Conservation (phyloP, 2,797 vertebrate species). For the Pteronotus mesoamericanus region DNA sequence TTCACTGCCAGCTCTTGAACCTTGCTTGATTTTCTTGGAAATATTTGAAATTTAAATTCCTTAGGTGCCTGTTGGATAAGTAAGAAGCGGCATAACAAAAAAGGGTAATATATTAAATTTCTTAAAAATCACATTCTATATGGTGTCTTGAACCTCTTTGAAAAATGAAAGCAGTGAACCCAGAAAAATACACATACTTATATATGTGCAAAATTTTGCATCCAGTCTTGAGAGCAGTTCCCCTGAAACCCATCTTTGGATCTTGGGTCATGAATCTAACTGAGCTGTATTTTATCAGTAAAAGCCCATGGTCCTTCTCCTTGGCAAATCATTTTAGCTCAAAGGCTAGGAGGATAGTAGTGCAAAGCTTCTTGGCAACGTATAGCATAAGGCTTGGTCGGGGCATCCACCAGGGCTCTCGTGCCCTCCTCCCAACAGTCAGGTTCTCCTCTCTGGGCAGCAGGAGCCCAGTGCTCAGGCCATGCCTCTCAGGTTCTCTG, state of each 20-base stretch:
- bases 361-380: neutral
- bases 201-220: neutral
- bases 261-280: neutral
- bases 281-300: neutral
- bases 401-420: neutral
- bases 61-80: neutral
- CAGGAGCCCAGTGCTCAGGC: neutral
- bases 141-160: neutral
- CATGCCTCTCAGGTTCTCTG: neutral
- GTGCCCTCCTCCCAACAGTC: neutral
- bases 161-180: neutral
- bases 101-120: neutral
- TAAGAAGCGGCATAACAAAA: neutral
- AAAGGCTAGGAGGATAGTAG: neutral
- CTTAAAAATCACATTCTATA: neutral
- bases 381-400: neutral
- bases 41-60: constrained; percentile 27
- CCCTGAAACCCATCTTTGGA: neutral
- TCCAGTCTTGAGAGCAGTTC: neutral
- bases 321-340: neutral
- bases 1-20: neutral
- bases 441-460: neutral
- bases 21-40: neutral
- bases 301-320: neutral
- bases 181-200: neutral